Conservation (phyloP, 2,113 vertebrate species). For the Coturnix japonica region DNA sequence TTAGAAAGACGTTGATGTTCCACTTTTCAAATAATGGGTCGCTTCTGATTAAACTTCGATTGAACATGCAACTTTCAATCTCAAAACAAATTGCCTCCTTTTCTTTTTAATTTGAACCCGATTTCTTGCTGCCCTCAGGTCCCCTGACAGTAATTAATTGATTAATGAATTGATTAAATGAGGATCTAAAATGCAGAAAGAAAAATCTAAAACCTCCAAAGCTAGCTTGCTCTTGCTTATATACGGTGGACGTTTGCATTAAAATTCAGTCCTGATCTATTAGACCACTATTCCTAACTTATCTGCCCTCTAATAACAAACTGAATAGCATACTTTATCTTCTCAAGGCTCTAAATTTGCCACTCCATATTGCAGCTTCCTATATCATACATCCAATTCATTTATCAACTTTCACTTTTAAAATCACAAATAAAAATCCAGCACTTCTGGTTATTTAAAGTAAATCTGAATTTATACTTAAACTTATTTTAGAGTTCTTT, state of each 20-base stretch:
- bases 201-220: background rate
- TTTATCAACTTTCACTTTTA: constrained; percentile 20
- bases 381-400: constrained; percentile 1
- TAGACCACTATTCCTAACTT: constrained; percentile 30
- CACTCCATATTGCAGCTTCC: background rate
- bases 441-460: background rate
- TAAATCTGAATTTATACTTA: background rate
- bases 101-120: constrained; percentile 74
- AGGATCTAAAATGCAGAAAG: constrained; percentile 4
- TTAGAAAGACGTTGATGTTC: constrained; percentile 70
- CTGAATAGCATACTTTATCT: constrained; percentile 31
- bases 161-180: constrained; percentile 74
- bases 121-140: constrained; percentile 67
- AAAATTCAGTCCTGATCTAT: constrained; percentile 49
- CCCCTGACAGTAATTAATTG: constrained; percentile 74
- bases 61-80: constrained; percentile 73
- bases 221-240: constrained; percentile 31
- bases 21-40: constrained; percentile 74
- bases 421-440: background rate
- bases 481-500: background rate
- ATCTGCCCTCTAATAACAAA: constrained; percentile 41
- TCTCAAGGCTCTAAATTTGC: constrained; percentile 34
- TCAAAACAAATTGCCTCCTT: constrained; percentile 74
- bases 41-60: constrained; percentile 78
- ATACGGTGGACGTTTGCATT: constrained; percentile 29